Evolutionary conservation across 2,797 vertebrate species (phyloP).

Genomic region (Poecilia velifera): DNA sequence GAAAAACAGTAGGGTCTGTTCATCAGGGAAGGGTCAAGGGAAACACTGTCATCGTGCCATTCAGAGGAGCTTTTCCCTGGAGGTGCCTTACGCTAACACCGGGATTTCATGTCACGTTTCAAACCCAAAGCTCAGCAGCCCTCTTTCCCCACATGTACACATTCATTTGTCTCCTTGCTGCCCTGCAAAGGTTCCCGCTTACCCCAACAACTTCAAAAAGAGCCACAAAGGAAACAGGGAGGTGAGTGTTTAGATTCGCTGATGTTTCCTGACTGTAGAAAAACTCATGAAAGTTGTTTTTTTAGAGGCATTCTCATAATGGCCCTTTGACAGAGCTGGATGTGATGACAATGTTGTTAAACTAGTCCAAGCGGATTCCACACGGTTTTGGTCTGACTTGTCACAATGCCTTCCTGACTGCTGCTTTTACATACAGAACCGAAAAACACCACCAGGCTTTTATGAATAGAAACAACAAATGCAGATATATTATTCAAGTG

Average conservation of each 20-base stretch:
- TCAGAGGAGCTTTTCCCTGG: conserved; percentile 93
- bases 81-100: conserved; percentile 84
- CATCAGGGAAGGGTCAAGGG: conserved; percentile 66
- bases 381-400: conserved; percentile 10
- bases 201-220: conserved; percentile 71
- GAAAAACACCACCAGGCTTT: background rate
- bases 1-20: conserved; percentile 61
- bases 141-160: conserved; percentile 88
- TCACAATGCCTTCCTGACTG: background rate
- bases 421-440: background rate
- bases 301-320: background rate
- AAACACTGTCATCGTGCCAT: conserved; percentile 79
- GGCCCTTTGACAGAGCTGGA: background rate
- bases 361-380: conserved; percentile 54
- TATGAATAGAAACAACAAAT: background rate
- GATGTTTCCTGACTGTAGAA: background rate
- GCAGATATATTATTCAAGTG: background rate
- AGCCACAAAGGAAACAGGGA: conserved; percentile 72
- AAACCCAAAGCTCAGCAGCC: conserved; percentile 82
- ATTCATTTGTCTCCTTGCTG: conserved; percentile 89
- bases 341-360: conserved; percentile 31
- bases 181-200: conserved; percentile 73
- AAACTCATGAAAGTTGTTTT: background rate
- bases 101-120: conserved; percentile 89
- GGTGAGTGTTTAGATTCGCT: conserved; percentile 81